Evolutionary conservation across 2,113 vertebrate genomes (phyloP), one percentile per base, ranked within the genome.

Genomic region (Tachysurus vachellii): DNA sequence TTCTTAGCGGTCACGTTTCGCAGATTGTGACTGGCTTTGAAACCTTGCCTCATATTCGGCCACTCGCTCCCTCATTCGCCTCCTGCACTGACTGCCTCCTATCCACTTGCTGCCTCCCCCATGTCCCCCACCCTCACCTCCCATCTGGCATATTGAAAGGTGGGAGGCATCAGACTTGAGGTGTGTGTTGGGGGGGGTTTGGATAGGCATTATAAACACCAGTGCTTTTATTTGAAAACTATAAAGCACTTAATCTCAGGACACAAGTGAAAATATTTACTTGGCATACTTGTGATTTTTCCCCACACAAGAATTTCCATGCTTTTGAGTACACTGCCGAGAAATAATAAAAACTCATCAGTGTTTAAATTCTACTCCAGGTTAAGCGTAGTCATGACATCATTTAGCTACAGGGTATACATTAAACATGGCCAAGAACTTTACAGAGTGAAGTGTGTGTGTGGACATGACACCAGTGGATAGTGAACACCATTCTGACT

Each of bases 101-200:
- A 88, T 80, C 56, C 42, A 85, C 86, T 85, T 8, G 14, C 88
- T 81, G 80, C 83, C 91, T 68, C 54, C 82, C 89, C 90, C 75
- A 79, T 80, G 64, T 80, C 57, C 47, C 83, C 80, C 91, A 50
- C 47, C 82, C 89, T 83, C 88, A 85, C 85, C 83, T 89, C 90
- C 87, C 91, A 87, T 90, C 88, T 87, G 86, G 79, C 82, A 7
- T 5, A 71, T 14, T 81, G 4, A 23, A 56, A 79, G 66, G 82
- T 0, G 44, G 56, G 88, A 73, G 59, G 14, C 61, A 82, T 44
- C 79, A 53, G 26, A 16, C n/a, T 31, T 70, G 23, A 80, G 56
- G 70, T 42, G 47, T 6, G 31, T n/a, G 61, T 42, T 10, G 47
- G 47, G 54, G 4, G 44, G 53, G 59, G 54, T 79, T 53, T 36